Conservation (phyloP, 2,113 vertebrate species). For the Empidonax traillii region DNA sequence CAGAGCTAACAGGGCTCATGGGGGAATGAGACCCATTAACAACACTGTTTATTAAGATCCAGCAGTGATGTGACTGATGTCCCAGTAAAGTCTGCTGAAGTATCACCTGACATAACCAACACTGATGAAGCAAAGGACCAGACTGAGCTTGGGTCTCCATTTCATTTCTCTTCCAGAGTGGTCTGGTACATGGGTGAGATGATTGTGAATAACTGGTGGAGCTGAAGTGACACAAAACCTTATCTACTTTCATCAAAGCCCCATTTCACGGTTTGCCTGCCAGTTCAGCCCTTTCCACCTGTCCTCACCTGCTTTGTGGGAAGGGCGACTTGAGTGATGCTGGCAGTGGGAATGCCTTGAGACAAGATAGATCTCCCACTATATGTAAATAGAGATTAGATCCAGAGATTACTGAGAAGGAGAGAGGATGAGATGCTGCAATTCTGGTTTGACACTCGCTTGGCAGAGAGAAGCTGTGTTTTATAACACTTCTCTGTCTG, state of each 20-base stretch:
- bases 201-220: not conserved
- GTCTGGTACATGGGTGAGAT: not conserved
- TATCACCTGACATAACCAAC: not conserved
- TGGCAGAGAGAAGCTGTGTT: not conserved
- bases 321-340: not conserved
- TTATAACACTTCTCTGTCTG: not conserved
- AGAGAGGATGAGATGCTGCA: not conserved
- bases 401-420: not conserved
- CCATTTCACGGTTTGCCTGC: not conserved
- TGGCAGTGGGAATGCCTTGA: not conserved
- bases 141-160: not conserved
- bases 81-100: not conserved
- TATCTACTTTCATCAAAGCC: not conserved
- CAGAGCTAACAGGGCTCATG: not conserved
- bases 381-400: not conserved
- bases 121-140: not conserved
- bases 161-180: not conserved
- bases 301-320: not conserved
- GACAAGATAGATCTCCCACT: not conserved
- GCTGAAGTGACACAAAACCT: not conserved
- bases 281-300: not conserved
- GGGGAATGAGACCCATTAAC: not conserved
- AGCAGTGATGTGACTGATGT: not conserved
- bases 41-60: not conserved
- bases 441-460: not conserved